Evolutionary conservation across 2,888 invertebrate genomes (phyloP), one percentile per base, ranked within the genome.

Genomic region (Cryptus armator): DNA sequence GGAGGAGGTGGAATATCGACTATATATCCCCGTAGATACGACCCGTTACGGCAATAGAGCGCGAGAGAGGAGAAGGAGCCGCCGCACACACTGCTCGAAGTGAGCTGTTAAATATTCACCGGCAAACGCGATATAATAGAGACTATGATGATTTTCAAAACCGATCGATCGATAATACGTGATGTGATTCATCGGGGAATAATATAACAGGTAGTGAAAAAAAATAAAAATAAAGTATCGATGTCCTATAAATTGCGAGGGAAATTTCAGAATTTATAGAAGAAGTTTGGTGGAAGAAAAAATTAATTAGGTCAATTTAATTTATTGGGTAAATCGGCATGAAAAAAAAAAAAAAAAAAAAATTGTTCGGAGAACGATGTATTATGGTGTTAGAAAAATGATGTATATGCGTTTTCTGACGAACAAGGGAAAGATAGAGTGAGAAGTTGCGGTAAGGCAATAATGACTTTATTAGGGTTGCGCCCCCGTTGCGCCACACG

Each of bases 381-480:
- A 6, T 46, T 43, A 14, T 0, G 10, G 12, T 43, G 32, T 32
- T 46, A 7, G 14, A 2, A 48, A 48, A 12, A 7, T 48, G 48
- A 48, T 48, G 12, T 32, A 59, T 32, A 14, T 32, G 48, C 37
- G 37, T 51, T 37, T 66, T 19, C 3, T 29, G 51, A 32, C 9
- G 53, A 24, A 81, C 12, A 37, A 43, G 59, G 48, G 67, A 67
- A 74, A 46, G 70, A 76, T 67, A 9, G 43, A 44, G n/a, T 46
- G 29, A 16, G 16, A 51, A 70, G 53, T 81, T 80, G 75, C 68
- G 79, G 74, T 82, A 82, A 68, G 87, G 86, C 83, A 83, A 85
- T 89, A 90, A 90, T 85, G 88, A 88, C 86, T 89, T 88, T 88
- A 88, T 90, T 86, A 86, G 87, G 86, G 87, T 70, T 89, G 88